These are phyloP conservation scores for Ophion ellenae DNA, from an alignment of 2,888 invertebrate genomes.

Conservation along the genomic window DNA sequence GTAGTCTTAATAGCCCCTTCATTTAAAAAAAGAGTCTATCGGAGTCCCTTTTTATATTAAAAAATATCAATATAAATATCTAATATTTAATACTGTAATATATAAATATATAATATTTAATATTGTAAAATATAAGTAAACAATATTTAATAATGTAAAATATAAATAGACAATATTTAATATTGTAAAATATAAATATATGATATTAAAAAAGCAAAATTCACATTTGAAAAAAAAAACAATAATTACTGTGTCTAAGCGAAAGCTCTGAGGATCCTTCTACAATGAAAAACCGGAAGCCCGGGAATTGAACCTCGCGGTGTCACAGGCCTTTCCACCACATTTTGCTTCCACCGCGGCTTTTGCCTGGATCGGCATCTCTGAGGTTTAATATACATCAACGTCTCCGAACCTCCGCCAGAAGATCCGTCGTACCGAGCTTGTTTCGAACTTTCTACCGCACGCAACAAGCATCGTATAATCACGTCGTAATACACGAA, in stretches of 20 bases:
- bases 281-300: background rate
- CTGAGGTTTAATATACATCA: constrained; percentile 49
- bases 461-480: constrained; percentile 16
- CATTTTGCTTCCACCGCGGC: background rate
- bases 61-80: too few relatives aligned
- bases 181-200: too few relatives aligned
- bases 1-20: too few relatives aligned
- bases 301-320: background rate
- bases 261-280: background rate
- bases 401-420: background rate
- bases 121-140: too few relatives aligned
- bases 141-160: too few relatives aligned
- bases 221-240: background rate
- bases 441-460: constrained; percentile 16
- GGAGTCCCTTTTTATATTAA: too few relatives aligned
- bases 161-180: too few relatives aligned
- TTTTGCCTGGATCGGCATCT: constrained; percentile 17
- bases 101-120: too few relatives aligned
- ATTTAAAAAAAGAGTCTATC: too few relatives aligned
- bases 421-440: background rate
- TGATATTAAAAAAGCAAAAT: background rate
- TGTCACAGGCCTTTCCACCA: constrained; percentile 1
- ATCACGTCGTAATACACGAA: constrained; percentile 14
- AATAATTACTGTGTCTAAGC: background rate
- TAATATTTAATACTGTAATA: too few relatives aligned